A percentile compares a stretch with the other conserved stretches of the same genome.
These are phyloP conservation scores for Alosa alosa DNA, from an alignment of 2,113 vertebrate species.

Conservation along the genomic window DNA sequence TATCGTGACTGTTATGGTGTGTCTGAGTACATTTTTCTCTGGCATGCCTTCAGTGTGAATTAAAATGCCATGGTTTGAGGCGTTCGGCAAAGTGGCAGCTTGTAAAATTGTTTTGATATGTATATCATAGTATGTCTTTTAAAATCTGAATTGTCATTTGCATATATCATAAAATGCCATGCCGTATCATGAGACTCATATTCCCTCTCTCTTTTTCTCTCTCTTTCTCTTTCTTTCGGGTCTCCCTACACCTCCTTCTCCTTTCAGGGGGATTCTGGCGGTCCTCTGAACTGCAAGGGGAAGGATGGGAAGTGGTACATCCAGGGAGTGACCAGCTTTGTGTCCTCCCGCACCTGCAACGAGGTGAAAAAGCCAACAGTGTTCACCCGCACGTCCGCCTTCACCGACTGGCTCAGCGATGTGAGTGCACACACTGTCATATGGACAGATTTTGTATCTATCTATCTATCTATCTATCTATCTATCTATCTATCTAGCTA, in stretches of 20 bases:
- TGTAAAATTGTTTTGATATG: neutral
- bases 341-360: slow-evolving; percentile 58
- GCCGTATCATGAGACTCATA: neutral
- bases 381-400: slow-evolving; percentile 63
- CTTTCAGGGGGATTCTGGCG: slow-evolving; percentile 62
- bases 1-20: neutral
- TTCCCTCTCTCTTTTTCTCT: neutral
- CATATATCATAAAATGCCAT: neutral
- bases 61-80: neutral
- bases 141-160: neutral
- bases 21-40: neutral
- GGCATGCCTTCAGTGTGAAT: neutral
- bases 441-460: too few species aligned
- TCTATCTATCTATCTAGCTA: too few species aligned
- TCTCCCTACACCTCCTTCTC: neutral
- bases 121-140: neutral
- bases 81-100: neutral
- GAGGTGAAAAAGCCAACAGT: slow-evolving; percentile 66
- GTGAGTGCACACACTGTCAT: slow-evolving; percentile 35
- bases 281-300: slow-evolving; percentile 63
- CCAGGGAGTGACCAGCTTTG: slow-evolving; percentile 67
- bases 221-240: neutral
- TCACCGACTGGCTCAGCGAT: slow-evolving; percentile 59
- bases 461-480: too few species aligned
- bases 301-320: slow-evolving; percentile 59